phyloP scores from a whole-genome alignment of 2,888 invertebrate genomes.

The Podotricha telesiphe region DNA sequence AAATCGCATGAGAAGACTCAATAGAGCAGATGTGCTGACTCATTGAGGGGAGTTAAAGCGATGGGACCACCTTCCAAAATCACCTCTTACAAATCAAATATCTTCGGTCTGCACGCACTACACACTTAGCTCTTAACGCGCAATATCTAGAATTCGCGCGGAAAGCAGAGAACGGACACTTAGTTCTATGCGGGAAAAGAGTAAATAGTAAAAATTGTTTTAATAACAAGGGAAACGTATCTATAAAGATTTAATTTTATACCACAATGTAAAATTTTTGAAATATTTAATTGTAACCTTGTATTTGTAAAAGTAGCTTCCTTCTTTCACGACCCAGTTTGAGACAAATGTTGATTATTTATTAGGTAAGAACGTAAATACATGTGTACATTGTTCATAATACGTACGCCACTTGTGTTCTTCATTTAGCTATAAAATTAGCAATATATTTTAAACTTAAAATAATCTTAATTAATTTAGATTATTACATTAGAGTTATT shows the following conservation, averaged over 20 bases:
- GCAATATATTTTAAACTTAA: constrained; percentile 34
- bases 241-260: neutral
- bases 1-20: too few species aligned
- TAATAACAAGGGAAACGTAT: neutral
- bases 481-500: constrained; percentile 35
- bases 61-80: too few species aligned
- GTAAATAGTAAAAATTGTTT: too few species aligned
- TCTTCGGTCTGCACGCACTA: too few species aligned
- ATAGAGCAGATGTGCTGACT: too few species aligned
- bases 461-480: too few species aligned
- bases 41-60: too few species aligned
- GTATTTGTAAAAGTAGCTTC: constrained; percentile 51
- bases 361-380: constrained; percentile 49
- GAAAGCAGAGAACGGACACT: too few species aligned
- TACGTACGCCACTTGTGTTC: constrained; percentile 47
- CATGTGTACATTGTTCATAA: neutral
- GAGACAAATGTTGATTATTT: constrained; percentile 52
- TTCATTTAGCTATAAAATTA: constrained; percentile 31
- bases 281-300: constrained; percentile 48
- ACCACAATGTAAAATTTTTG: neutral
- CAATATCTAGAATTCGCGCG: too few species aligned
- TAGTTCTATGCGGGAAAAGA: too few species aligned
- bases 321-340: constrained; percentile 58
- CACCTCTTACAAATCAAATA: too few species aligned
- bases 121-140: too few species aligned